phyloP scores from a whole-genome alignment of 30 jellyfish, hydroid and myxozoan species.

The Chrysaora quinquecirrha region DNA sequence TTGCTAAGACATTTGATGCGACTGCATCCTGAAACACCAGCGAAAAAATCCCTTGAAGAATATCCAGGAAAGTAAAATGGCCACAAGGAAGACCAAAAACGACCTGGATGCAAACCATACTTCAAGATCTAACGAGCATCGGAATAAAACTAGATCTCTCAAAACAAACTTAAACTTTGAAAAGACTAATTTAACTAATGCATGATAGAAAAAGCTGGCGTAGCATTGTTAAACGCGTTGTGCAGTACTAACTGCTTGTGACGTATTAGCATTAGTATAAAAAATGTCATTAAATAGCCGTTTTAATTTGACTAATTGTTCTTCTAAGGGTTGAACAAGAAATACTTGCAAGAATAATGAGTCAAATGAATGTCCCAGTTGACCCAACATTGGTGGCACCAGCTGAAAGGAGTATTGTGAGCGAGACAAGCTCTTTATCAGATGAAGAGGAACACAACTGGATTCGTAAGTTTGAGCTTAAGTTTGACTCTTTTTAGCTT shows the following conservation, averaged over 20 bases:
- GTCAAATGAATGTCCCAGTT: slow-evolving; percentile 63
- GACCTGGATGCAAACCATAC: slow-evolving; percentile 12
- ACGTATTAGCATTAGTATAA: too few relatives aligned
- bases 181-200: too few relatives aligned
- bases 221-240: too few relatives aligned
- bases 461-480: slow-evolving; percentile 78
- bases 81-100: slow-evolving; percentile 1
- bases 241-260: too few relatives aligned
- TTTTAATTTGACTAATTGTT: too few relatives aligned
- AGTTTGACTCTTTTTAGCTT: too few relatives aligned
- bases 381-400: slow-evolving; percentile 80
- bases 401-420: slow-evolving; percentile 9
- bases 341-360: slow-evolving; percentile 79
- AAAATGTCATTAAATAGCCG: too few relatives aligned
- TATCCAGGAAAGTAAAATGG: slow-evolving; percentile 12
- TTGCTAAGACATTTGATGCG: too few relatives aligned
- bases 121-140: not conserved
- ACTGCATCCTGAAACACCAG: not conserved
- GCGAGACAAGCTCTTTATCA: slow-evolving; percentile 17
- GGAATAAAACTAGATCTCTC: not conserved
- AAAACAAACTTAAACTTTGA: not conserved
- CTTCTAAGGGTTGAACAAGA: slow-evolving; percentile 88
- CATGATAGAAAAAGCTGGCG: too few relatives aligned
- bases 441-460: slow-evolving; percentile 59
- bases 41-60: slow-evolving; percentile 2